These are phyloP conservation scores for Halyomorpha halys DNA, from an alignment of 1,140 invertebrate genomes.

Conservation along the genomic window DNA sequence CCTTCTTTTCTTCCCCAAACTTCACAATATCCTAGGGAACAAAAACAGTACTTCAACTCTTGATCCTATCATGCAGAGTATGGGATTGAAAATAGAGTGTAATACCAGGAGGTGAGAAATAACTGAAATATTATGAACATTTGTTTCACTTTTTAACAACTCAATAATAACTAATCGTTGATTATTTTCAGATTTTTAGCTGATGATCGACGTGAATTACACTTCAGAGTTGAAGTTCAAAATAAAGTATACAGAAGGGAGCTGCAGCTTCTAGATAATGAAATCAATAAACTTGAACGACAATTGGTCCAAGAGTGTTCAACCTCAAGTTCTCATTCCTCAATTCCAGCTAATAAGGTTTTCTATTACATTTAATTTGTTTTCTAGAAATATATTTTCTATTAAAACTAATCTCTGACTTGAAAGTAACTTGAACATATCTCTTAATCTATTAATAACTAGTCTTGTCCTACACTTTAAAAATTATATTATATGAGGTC, in stretches of 20 bases:
- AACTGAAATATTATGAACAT: background rate
- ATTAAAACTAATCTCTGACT: too few relatives aligned
- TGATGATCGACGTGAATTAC: slow-evolving; percentile 54
- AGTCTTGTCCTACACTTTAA: too few relatives aligned
- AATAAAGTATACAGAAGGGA: slow-evolving; percentile 80
- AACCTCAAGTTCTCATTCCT: slow-evolving; percentile 15
- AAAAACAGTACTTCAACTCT: slow-evolving; percentile 44
- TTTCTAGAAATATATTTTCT: too few relatives aligned
- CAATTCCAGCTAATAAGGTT: slow-evolving; percentile 16
- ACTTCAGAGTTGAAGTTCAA: slow-evolving; percentile 79
- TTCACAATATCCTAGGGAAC: slow-evolving; percentile 49
- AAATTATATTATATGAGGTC: too few relatives aligned
- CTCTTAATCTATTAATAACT: too few relatives aligned
- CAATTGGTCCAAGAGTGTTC: slow-evolving; percentile 33
- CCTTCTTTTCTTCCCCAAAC: slow-evolving; percentile 77
- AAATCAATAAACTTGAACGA: slow-evolving; percentile 64
- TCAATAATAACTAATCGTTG: background rate
- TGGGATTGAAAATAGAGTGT: slow-evolving; percentile 76
- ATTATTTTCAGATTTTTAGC: slow-evolving; percentile 39
- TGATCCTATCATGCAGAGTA: slow-evolving; percentile 73
- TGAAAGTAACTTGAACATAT: too few relatives aligned
- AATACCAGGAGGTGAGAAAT: slow-evolving; percentile 58
- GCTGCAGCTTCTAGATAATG: slow-evolving; percentile 65
- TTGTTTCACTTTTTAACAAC: background rate
- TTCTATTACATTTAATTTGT: too few relatives aligned